phyloP scores from a whole-genome alignment of 1,140 invertebrate species.

The Aricia agestis region DNA sequence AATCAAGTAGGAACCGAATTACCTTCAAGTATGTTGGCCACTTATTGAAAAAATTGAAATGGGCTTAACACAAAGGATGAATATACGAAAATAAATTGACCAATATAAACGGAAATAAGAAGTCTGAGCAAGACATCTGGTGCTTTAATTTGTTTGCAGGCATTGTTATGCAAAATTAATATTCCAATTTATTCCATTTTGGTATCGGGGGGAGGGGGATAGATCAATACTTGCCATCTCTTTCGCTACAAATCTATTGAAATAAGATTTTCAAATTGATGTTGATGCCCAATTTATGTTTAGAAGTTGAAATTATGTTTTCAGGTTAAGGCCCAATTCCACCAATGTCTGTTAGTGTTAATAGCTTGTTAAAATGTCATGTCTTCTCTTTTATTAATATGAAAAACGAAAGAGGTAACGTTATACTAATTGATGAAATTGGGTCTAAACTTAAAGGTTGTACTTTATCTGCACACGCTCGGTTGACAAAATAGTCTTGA shows the following conservation, averaged over 20 bases:
- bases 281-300: no score
- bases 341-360: no score
- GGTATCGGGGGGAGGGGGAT: conserved; percentile 53
- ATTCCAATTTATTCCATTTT: conserved; percentile 74
- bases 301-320: no score
- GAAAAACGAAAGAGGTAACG: no score
- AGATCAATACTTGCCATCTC: conserved; percentile 69
- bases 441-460: background rate
- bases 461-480: no score
- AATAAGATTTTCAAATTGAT: conserved; percentile 25
- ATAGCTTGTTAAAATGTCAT: no score
- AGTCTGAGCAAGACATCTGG: conserved; percentile 67
- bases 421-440: no score
- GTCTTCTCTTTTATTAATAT: no score
- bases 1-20: background rate
- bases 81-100: conserved; percentile 26
- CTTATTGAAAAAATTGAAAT: conserved; percentile 15
- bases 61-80: conserved; percentile 17
- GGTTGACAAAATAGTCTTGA: no score
- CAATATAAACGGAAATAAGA: conserved; percentile 48
- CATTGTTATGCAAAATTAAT: conserved; percentile 74
- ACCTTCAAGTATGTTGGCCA: background rate
- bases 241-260: conserved; percentile 35
- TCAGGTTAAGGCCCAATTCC: background rate
- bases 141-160: conserved; percentile 70